Conservation (phyloP, 2,113 vertebrate species). For the Laticauda colubrina region DNA sequence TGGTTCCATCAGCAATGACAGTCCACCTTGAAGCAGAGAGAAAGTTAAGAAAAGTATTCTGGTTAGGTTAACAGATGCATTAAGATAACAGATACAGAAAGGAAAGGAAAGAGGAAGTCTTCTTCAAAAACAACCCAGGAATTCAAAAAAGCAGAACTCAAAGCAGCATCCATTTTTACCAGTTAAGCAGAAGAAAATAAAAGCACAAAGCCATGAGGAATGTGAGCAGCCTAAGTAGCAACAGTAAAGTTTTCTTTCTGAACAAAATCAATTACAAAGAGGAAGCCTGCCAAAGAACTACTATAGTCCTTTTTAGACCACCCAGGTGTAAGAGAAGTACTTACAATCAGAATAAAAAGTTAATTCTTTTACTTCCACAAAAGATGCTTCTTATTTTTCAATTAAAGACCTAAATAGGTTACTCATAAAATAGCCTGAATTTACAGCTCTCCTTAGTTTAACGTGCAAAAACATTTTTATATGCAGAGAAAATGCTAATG, state of each 20-base stretch:
- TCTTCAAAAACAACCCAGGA: not conserved
- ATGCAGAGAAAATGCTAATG: not conserved
- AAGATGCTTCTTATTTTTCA: conserved; percentile 4
- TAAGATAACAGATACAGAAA: not conserved
- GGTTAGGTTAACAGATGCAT: not conserved
- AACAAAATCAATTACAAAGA: conserved; percentile 12
- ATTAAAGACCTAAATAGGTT: conserved; percentile 8
- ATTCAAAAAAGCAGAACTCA: conserved; percentile 2
- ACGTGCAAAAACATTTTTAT: not conserved
- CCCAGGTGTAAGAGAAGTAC: conserved; percentile 20
- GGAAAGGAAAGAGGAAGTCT: not conserved
- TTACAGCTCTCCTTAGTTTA: not conserved
- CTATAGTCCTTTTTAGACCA: conserved; percentile 13
- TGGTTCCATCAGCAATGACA: not conserved
- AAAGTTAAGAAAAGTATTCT: not conserved
- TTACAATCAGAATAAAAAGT: not conserved
- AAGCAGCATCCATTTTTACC: conserved; percentile 5
- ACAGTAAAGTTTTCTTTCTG: not conserved
- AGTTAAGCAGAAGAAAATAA: not conserved
- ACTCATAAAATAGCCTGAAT: not conserved
- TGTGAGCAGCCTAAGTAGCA: conserved; percentile 14
- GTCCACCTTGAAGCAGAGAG: not conserved
- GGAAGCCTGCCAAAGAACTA: conserved; percentile 16
- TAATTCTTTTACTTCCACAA: conserved; percentile 16
- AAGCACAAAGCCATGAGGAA: conserved; percentile 16